phyloP scores from a whole-genome alignment of 2,113 vertebrate genomes.

The Eidolon helvum region DNA sequence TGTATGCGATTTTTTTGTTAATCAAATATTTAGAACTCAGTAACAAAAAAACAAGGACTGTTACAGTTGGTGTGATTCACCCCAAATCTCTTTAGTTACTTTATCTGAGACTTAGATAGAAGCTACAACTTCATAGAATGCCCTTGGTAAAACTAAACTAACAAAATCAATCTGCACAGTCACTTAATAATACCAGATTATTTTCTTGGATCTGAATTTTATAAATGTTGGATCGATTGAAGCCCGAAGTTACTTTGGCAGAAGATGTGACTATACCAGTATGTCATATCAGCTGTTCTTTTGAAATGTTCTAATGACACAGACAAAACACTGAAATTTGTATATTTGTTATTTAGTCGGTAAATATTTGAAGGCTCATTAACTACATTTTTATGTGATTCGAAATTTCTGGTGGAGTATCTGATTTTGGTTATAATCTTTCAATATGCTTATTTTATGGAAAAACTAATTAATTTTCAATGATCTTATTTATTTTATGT shows the following conservation, averaged over 20 bases:
- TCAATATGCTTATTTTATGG: conserved; percentile 31
- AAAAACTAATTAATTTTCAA: neutral
- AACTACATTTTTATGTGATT: conserved; percentile 16
- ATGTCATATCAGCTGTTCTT: conserved; percentile 26
- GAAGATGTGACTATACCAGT: neutral
- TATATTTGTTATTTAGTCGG: conserved; percentile 20
- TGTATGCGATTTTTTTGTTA: neutral
- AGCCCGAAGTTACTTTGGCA: conserved; percentile 9
- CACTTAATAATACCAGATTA: neutral
- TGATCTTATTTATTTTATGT: conserved; percentile 7
- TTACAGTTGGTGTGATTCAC: neutral
- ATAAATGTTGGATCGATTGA: neutral
- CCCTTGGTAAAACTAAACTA: neutral
- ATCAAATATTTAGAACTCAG: neutral
- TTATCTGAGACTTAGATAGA: neutral
- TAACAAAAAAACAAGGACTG: neutral
- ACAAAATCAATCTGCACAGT: neutral
- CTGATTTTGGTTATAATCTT: conserved; percentile 10
- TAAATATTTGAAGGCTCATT: conserved; percentile 31
- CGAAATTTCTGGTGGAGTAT: neutral
- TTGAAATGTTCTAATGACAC: neutral
- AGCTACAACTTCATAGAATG: neutral
- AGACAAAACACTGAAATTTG: neutral
- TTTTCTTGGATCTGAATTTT: conserved; percentile 14
- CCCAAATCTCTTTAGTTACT: neutral